A percentile compares a stretch with the other conserved stretches of the same genome.
Conservation (phyloP, 2,113 vertebrate species). For the Seriola rivoliana region DNA sequence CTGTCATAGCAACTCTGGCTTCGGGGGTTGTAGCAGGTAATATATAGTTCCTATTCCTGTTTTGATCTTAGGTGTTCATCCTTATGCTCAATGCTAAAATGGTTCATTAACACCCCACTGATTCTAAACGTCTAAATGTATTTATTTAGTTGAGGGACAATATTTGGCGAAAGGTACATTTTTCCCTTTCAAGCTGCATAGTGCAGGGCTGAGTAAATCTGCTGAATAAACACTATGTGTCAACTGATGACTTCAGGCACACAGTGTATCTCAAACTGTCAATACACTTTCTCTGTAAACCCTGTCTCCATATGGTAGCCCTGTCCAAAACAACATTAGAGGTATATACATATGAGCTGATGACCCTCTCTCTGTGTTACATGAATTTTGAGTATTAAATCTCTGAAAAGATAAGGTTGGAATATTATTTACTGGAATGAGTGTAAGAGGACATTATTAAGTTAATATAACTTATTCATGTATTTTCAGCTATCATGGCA, state of each 20-base stretch:
- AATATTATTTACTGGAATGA: not conserved
- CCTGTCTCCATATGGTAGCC: not conserved
- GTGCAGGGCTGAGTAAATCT: not conserved
- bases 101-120: not conserved
- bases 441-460: not conserved
- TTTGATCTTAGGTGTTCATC: not conserved
- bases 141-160: slow-evolving; percentile 8
- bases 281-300: not conserved
- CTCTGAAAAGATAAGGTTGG: not conserved
- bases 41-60: not conserved
- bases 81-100: not conserved
- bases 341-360: too few species aligned
- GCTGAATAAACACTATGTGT: not conserved
- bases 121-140: not conserved
- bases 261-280: not conserved
- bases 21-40: slow-evolving; percentile 91
- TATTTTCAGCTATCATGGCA: slow-evolving; percentile 89
- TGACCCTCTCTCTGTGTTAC: not conserved
- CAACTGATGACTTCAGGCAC: not conserved
- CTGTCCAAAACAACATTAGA: not conserved
- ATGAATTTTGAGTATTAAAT: not conserved
- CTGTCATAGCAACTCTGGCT: slow-evolving; percentile 88
- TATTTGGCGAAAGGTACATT: not conserved
- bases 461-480: not conserved
- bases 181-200: not conserved